Base-by-base conservation (phyloP, 2,113 vertebrate genomes). In the Salvelinus fontinalis region DNA sequence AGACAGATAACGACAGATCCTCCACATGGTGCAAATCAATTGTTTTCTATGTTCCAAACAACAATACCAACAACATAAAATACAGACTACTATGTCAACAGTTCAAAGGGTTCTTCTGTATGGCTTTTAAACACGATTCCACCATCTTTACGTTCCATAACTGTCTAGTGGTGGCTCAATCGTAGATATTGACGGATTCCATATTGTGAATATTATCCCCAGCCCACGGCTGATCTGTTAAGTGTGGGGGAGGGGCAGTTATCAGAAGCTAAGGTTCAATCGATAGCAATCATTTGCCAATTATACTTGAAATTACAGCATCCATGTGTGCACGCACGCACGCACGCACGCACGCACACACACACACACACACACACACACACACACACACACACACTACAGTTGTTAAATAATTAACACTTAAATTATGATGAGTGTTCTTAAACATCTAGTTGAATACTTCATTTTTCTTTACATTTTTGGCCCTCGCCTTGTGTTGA, bases 121-220 rank as follows among this genome's bases (percentile, higher is more conserved):
- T 67, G n/a, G n/a, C 68, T n/a, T 62, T 54, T 18, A 71, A 31
- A 68, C 11, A 27, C 34, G 18, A 9, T 48, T n/a, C 31, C 9
- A 27, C 66, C 29, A 59, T 67, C 18, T 54, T 54, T 16, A 54
- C 51, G 0, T 54, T 54, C 12, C 16, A 16, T 11, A 4, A 31
- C 18, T 64, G 16, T 14, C 27, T 34, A 27, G 65, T 67, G 68
- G 26, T 59, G 44, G 51, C 69, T 1, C 59, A 2, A 48, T 59
- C 49, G 11, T 67, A 49, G 49, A 70, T 74, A 49, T 59, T 70
- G 13, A 74, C 4, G 1, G 39, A 75, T 79, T 77, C 44, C 31
- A 66, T 68, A 26, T 67, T 31, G 67, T 20, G 67, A 22, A 26
- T 22, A 22, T 29, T 7, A 9, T 29, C 67, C 34, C 2, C 18